Conservation (phyloP, 2,113 vertebrate species). For the Deroptyus accipitrinus region DNA sequence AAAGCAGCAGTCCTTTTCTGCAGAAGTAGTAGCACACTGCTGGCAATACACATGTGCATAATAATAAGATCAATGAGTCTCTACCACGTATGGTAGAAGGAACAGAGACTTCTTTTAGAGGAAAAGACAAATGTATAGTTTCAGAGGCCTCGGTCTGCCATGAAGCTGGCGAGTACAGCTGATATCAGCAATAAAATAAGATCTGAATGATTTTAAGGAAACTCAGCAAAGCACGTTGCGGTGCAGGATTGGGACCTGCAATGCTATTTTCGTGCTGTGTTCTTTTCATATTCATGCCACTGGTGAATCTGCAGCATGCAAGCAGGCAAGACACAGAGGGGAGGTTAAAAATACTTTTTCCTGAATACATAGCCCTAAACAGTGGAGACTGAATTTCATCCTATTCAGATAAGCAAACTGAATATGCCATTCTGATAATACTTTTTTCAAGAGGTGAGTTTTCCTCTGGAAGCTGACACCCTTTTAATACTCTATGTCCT, state of each 20-base stretch:
- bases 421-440: background rate
- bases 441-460: background rate
- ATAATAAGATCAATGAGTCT: background rate
- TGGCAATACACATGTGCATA: background rate
- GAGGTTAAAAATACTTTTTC: background rate
- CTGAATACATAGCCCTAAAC: background rate
- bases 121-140: background rate
- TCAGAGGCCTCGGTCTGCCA: background rate
- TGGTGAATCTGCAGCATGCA: background rate
- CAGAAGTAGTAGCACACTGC: background rate
- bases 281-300: background rate
- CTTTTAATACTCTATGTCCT: background rate
- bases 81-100: background rate
- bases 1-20: background rate
- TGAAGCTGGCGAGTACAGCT: background rate
- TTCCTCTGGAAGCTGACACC: background rate
- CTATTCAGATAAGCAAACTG: background rate
- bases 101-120: background rate
- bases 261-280: background rate
- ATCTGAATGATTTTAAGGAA: background rate
- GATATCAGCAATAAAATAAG: background rate
- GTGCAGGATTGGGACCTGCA: background rate
- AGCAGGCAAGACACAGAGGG: background rate
- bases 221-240: background rate
- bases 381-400: background rate